Conservation (phyloP, 2,113 vertebrate species). For the Nothoprocta perdicaria region DNA sequence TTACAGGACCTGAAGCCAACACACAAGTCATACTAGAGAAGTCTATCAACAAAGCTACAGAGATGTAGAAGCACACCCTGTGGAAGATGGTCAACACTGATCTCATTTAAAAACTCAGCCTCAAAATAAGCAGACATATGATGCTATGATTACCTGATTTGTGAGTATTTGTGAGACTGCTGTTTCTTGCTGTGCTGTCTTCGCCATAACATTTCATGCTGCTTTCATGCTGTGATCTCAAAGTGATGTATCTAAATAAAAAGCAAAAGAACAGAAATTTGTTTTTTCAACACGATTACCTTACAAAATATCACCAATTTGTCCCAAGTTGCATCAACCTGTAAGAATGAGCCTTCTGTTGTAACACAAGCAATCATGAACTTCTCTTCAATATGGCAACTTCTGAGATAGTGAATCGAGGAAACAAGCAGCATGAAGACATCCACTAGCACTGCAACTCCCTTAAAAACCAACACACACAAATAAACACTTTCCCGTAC, state of each 20-base stretch:
- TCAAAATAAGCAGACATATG: accelerated
- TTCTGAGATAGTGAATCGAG: neutral
- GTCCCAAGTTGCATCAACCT: neutral
- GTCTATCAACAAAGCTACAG: neutral
- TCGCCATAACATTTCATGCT: slow-evolving; percentile 53
- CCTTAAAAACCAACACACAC: neutral
- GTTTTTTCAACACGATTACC: neutral
- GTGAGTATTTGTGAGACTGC: slow-evolving; percentile 16
- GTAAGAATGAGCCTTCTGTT: neutral
- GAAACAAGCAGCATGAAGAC: neutral
- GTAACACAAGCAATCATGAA: neutral
- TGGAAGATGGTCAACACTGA: neutral
- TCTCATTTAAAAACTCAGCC: neutral
- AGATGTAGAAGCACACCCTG: neutral
- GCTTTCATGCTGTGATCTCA: slow-evolving; percentile 44
- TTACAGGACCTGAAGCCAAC: neutral
- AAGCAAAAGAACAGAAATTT: slow-evolving; percentile 22
- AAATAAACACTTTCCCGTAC: neutral
- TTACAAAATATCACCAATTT: neutral
- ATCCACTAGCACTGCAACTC: neutral
- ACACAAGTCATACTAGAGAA: neutral
- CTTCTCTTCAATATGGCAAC: neutral
- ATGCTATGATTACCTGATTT: slow-evolving; percentile 30
- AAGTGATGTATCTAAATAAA: slow-evolving; percentile 39
- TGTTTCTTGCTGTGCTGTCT: slow-evolving; percentile 31